phyloP scores from a whole-genome alignment of 1,140 invertebrate species.

The Ceratosolen solmsi region DNA sequence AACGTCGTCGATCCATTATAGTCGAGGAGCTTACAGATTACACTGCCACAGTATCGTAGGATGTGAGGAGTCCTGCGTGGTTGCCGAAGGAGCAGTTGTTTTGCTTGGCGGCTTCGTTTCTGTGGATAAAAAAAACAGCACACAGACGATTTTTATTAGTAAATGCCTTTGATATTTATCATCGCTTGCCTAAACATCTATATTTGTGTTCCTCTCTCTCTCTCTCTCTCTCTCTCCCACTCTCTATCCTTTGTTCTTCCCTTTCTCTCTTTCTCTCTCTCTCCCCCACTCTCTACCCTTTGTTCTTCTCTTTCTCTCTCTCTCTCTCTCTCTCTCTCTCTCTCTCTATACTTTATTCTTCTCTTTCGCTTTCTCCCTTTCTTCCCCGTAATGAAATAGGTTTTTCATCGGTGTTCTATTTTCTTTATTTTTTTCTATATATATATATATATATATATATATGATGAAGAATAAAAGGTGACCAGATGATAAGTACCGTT shows the following conservation, averaged over 20 bases:
- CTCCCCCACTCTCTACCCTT: background rate
- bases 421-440: no score
- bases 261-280: background rate
- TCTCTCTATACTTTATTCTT: background rate
- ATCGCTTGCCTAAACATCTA: background rate
- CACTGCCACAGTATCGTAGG: constrained; percentile 98
- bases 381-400: no score
- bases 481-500: background rate
- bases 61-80: constrained; percentile 89
- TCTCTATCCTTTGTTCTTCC: background rate
- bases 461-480: no score
- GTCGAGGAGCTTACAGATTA: constrained; percentile 83
- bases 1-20: constrained; percentile 32
- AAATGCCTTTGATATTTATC: background rate
- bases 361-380: no score
- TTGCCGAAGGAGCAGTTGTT: constrained; percentile 76
- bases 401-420: no score
- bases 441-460: no score
- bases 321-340: background rate
- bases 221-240: background rate
- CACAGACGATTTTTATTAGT: background rate
- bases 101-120: constrained; percentile 88
- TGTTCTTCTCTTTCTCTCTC: background rate
- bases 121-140: constrained; percentile 71
- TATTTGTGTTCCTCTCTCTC: background rate